Evolutionary conservation across 2,888 invertebrate species (phyloP), one percentile per base, ranked within the genome.

Genomic region (Drosophila demipolita): DNA sequence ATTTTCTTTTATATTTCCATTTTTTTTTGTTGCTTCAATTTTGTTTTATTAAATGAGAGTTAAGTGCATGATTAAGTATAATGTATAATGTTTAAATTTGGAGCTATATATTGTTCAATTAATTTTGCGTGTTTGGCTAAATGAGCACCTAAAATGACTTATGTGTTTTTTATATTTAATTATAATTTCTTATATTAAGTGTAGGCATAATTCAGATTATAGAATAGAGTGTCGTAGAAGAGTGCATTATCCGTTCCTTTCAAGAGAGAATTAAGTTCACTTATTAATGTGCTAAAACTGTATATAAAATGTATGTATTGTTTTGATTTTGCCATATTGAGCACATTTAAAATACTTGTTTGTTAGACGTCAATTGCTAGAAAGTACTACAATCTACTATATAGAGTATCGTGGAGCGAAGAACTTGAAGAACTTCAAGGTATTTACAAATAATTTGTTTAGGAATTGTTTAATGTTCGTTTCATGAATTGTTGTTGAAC

Each of bases 301-400:
- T 60, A 55, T 63, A 57, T 67, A 63, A 74, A 78, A 64, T 62
- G 26, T 59, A 52, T 63, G 12, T 53, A 33, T 64, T 29, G 29
- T 38, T 40, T 42, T 48, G 53, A 29, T 8, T 50, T 77, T 75
- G 71, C 65, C 74, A 64, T 73, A 67, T 87, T 90, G 87, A 87
- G 87, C 87, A 90, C 78, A 75, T 81, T 83, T 80, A 79, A 83
- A 87, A 87, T 90, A 90, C 87, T 88, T 87, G 70, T 73, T 69
- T 61, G 74, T 90, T 73, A 53, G 54, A 45, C 73, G 64, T 88
- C 57, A 69, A 83, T 83, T 81, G 79, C 67, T 81, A 71, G 75
- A 78, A 75, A 67, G 38, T 64, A 65, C 73, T 88, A 88, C 62
- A 79, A 64, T 55, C 77, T 88, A 85, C 77, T 81, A 75, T 75